phyloP scores from a whole-genome alignment of 23 tunicate genomes.

The Phallusia fumigata region DNA sequence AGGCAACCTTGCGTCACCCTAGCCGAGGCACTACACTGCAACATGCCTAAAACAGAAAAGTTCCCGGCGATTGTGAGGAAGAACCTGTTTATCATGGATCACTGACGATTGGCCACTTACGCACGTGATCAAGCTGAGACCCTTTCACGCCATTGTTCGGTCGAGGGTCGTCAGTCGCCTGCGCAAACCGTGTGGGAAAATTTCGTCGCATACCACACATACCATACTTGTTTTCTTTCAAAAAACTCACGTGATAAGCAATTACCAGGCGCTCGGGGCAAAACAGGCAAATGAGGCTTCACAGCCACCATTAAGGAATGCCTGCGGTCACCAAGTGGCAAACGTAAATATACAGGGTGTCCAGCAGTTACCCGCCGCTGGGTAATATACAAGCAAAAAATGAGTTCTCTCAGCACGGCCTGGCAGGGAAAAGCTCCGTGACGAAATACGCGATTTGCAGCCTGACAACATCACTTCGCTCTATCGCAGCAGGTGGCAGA shows the following conservation, averaged over 20 bases:
- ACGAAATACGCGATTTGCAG: neutral
- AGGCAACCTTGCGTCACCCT: neutral
- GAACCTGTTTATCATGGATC: conserved; percentile 17
- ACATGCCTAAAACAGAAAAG: neutral
- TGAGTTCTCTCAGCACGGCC: neutral
- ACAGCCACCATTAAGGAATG: neutral
- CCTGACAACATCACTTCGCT: neutral
- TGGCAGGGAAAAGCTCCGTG: neutral
- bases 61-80: neutral
- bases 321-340: neutral
- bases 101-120: conserved; percentile 25
- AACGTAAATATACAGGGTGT: neutral
- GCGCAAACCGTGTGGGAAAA: conserved; percentile 14
- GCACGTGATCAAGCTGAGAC: conserved; percentile 15
- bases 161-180: neutral
- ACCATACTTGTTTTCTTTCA: neutral
- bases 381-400: neutral
- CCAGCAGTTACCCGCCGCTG: neutral
- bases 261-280: neutral
- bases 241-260: neutral
- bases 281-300: neutral
- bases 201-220: neutral
- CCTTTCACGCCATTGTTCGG: neutral
- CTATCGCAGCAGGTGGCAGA: conserved; percentile 3
- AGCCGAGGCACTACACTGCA: neutral